Evolutionary conservation across 2,888 invertebrate species (phyloP), one percentile per base, ranked within the genome.

Genomic region (Tetramorium bicarinatum): DNA sequence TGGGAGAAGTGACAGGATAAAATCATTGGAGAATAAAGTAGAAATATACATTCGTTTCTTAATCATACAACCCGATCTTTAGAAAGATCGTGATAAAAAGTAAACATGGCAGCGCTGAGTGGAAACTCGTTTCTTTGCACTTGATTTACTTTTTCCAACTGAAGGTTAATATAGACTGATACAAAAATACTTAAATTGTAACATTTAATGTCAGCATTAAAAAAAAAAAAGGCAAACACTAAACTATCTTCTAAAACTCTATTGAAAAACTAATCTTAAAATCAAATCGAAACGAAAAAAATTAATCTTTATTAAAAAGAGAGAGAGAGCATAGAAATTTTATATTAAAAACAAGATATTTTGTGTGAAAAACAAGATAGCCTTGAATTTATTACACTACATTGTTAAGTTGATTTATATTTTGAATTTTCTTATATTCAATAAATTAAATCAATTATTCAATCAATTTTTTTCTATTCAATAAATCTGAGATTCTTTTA

Each of bases 61-160:
- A 44, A 59, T 59, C 47, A 7, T 67, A 34, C 8, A 29, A 15
- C 38, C 18, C 25, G 52, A 80, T 71, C 56, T 59, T 34, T 34
- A 71, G 44, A 21, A 54, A 56, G 47, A 18, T n/a, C 38, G 80
- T 47, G 66, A 64, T 52, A 82, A 85, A 67, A 82, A 62, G 11
- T n/a, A 25, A 25, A 87, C 71, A 64, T 79, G 67, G 44, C 82
- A 88, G 44, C 38, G 71, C 82, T 41, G 77, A 84, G 29, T 52
- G 66, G 38, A 67, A 75, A 83, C 87, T 59, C 38, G 82, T 87
- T 88, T 66, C 83, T 71, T 82, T 38, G 81, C 77, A 59, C 88
- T 75, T 79, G 82, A 74, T 80, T 88, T 69, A 82, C 80, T 84
- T 88, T 88, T 34, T 25, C 29, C 82, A 15, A 34, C n/a, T 25